Evolutionary conservation across 2,888 invertebrate genomes (phyloP).

Genomic region (Metellina segmentata): DNA sequence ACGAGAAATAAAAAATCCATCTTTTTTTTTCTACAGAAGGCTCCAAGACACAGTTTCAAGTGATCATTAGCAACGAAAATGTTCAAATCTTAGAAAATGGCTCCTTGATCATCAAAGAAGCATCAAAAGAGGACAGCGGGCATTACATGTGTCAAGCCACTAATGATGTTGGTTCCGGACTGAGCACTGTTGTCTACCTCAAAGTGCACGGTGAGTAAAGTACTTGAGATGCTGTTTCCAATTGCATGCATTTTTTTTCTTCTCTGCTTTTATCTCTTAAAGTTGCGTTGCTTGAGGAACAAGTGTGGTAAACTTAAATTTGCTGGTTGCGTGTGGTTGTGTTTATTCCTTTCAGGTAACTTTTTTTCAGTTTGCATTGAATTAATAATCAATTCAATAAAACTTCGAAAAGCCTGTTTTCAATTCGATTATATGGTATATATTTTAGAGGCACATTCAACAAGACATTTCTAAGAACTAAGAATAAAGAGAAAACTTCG

Average conservation of each 20-base stretch:
- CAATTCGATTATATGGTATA: too few species aligned
- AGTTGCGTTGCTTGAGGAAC: background rate
- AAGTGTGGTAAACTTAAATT: background rate
- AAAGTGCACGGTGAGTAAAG: constrained; percentile 77
- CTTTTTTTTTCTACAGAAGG: constrained; percentile 56
- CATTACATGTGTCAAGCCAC: constrained; percentile 78
- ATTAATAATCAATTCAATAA: too few species aligned
- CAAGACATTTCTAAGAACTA: too few species aligned
- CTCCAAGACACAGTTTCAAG: constrained; percentile 77
- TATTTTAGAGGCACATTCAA: too few species aligned
- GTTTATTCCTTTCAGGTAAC: too few species aligned
- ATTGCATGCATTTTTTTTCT: background rate
- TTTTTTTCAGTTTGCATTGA: too few species aligned
- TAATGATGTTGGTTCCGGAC: constrained; percentile 78
- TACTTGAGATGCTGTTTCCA: constrained; percentile 29
- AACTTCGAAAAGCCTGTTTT: too few species aligned
- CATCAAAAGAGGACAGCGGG: constrained; percentile 77
- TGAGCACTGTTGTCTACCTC: constrained; percentile 78
- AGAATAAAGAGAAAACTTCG: too few species aligned
- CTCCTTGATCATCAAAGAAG: constrained; percentile 78
- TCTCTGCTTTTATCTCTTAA: background rate
- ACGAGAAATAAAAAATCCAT: constrained; percentile 5
- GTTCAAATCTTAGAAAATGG: constrained; percentile 78
- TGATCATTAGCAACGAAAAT: constrained; percentile 78
- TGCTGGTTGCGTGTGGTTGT: too few species aligned